Conservation (phyloP, 1,140 invertebrate species). For the Drosophila grimshawi region DNA sequence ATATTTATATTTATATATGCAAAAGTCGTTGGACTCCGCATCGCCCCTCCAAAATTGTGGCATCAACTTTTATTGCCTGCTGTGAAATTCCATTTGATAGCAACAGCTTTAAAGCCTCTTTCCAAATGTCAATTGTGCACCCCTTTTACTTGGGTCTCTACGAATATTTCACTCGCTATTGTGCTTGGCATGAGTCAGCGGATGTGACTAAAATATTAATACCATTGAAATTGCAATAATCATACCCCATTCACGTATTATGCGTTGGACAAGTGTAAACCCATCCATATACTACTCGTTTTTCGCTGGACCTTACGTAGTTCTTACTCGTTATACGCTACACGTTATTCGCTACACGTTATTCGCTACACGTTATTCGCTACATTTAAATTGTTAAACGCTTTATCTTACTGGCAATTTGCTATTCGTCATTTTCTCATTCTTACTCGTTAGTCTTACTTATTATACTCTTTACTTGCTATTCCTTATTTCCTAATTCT, state of each 20-base stretch:
- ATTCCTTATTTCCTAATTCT: background rate
- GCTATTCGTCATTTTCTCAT: background rate
- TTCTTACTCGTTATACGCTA: background rate
- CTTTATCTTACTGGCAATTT: slow-evolving; percentile 28
- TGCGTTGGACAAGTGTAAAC: slow-evolving; percentile 64
- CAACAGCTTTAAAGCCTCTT: slow-evolving; percentile 39
- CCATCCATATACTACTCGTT: background rate
- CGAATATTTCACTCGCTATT: background rate
- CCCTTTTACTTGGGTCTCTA: background rate
- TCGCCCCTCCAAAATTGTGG: background rate
- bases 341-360: background rate
- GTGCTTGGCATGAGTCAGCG: slow-evolving; percentile 13
- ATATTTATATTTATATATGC: slow-evolving; percentile 26
- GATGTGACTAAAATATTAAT: slow-evolving; percentile 11
- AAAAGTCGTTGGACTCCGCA: slow-evolving; percentile 22
- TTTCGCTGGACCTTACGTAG: background rate
- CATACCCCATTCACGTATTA: slow-evolving; percentile 40
- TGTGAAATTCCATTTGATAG: slow-evolving; percentile 73
- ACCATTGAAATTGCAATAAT: slow-evolving; percentile 2
- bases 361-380: background rate
- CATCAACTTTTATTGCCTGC: slow-evolving; percentile 35
- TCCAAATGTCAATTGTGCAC: background rate
- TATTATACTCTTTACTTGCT: slow-evolving; percentile 22
- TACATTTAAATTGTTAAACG: background rate
- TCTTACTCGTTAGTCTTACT: background rate